Base-by-base conservation (phyloP, 2,888 invertebrate species). In the Scaptomyza caliginosa region DNA sequence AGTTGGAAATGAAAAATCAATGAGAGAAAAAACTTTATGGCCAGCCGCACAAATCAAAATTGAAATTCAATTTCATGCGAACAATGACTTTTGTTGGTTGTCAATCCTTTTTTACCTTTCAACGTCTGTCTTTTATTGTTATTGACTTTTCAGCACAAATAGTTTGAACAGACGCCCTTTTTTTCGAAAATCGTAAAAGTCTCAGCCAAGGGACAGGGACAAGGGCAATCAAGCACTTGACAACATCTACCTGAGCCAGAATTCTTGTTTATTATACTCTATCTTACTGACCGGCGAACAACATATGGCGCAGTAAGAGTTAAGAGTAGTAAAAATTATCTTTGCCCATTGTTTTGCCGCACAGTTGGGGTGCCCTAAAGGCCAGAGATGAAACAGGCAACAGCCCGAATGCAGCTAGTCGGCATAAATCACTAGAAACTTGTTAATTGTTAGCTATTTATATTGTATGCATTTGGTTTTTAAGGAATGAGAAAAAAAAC, bases 361-460 rank as follows among this genome's bases (percentile, higher is more conserved):
- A 64, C 83, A 64, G 80, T 74, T 62, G 83, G 80, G 80, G 85
- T 80, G 80, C 80, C 77, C 76, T 81, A 85, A 79, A 82, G 85
- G 74, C 85, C 59, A 49, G 45, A 39, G 17, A 57, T 19, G 17
- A 54, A 26, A 50, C 55, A 66, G 45, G 52, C 78, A 32, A 32
- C 28, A 28, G 56, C 17, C 48, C 56, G 21, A 50, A 19, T 11
- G 10, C 3, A 28, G 11, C 56, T 6, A 7, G 83, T 60, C 82
- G 78, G 76, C 78, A 84, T 86, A 83, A 83, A 84, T 86, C 82
- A 84, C 74, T 79, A 60, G 78, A 39, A 83, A 83, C 81, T 86
- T 83, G 86, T 83, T 83, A 83, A 83, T 83, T 86, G 86, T 84
- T 67, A 73, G 83, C 80, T 79, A 79, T 76, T 81, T 85, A 79